Evolutionary conservation across 1,140 invertebrate species (phyloP), one percentile per base, ranked within the genome.

Genomic region (Phenacoccus solenopsis): DNA sequence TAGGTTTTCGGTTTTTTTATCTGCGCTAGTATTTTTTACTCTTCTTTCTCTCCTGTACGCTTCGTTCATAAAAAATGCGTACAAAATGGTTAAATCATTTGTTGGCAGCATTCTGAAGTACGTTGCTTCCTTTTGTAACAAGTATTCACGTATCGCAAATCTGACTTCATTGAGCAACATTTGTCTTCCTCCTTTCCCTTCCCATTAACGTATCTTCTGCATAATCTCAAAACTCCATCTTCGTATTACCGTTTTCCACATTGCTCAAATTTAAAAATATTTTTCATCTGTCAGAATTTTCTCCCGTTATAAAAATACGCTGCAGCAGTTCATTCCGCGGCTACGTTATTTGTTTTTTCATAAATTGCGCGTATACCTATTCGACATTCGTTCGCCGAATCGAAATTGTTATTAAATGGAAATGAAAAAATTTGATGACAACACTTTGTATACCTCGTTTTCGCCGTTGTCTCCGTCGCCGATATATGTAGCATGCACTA

Each of bases 371-470:
- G 38, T 49, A 49, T n/a, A n/a, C n/a, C n/a, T n/a, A n/a, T 49
- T 49, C 38, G 38, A 49, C 38, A 49, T 49, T 49, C 20, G 38
- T 49, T 49, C 38, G 38, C 12, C 38, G 20, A 49, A 49, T 49
- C 38, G 38, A 49, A 49, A 49, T 49, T 49, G 38, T 49, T 49
- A 49, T 49, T 49, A 49, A 49, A 49, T 49, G 38, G 38, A 49
- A 49, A 49, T 49, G 38, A 49, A 49, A 49, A 49, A 49, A 49
- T 10, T 49, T 49, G 38, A 49, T 49, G 38, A 49, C 38, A 49
- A 49, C n/a, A n/a, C n/a, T n/a, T n/a, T n/a, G n/a, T n/a, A n/a
- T n/a, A n/a, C n/a, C n/a, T n/a, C n/a, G n/a, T 49, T 49, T 49
- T 49, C 20, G 13, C 20, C 38, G 20, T 49, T 49, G 13, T n/a